A percentile compares a stretch with the other conserved stretches of the same genome.
Conservation (phyloP, 1,140 invertebrate genomes). For the Nasonia vitripennis region DNA sequence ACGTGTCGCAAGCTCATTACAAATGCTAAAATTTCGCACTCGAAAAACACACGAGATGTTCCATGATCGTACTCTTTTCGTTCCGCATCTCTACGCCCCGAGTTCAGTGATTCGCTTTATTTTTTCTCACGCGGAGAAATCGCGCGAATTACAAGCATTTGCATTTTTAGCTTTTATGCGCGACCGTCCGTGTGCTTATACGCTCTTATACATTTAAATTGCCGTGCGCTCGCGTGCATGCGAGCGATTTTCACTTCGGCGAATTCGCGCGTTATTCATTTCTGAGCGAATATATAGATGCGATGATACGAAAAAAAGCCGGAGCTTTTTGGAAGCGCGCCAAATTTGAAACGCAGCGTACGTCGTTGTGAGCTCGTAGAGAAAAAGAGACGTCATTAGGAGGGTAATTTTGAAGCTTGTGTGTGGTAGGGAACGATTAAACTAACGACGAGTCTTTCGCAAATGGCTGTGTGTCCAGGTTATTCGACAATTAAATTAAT, state of each 20-base stretch:
- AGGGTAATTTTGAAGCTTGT: not conserved
- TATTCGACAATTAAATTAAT: conserved; percentile 1
- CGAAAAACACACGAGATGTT: not conserved
- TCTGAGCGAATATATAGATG: no score
- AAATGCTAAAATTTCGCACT: not conserved
- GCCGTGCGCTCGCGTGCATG: not conserved
- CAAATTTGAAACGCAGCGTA: not conserved
- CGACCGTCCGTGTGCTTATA: not conserved
- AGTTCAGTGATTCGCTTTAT: not conserved
- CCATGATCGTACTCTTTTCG: not conserved
- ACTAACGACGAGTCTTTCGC: not conserved
- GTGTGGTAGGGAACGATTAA: not conserved
- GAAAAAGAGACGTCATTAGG: not conserved
- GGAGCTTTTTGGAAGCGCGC: not conserved
- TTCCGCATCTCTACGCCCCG: not conserved
- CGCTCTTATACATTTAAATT: not conserved
- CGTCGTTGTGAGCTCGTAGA: no score
- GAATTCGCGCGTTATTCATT: no score
- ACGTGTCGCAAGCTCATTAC: not conserved
- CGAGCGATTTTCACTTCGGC: no score
- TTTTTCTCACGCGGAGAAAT: conserved; percentile 17
- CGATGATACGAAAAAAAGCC: no score
- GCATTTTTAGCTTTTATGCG: not conserved
- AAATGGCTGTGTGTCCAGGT: not conserved
- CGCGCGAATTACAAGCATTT: not conserved